Evolutionary conservation across 2,113 vertebrate species (phyloP).

Genomic region (Microtus richardsoni): DNA sequence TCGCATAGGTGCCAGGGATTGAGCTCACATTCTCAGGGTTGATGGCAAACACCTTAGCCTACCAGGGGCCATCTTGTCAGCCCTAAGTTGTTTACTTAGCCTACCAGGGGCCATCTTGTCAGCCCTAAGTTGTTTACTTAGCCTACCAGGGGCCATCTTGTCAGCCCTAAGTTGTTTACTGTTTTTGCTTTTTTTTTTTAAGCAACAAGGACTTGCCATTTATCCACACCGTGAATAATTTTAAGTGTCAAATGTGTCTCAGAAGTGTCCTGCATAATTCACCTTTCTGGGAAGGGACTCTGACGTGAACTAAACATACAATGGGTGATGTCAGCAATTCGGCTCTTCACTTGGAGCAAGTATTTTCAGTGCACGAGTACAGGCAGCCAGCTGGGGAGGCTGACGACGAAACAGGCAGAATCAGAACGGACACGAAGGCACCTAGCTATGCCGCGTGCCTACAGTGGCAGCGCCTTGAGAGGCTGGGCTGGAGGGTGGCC

Average conservation of each 20-base stretch:
- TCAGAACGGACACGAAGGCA: neutral
- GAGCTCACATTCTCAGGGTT: neutral
- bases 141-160: too few species aligned
- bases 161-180: neutral
- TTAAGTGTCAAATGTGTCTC: neutral
- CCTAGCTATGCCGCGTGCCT: neutral
- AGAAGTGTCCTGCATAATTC: neutral
- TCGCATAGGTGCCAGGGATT: neutral
- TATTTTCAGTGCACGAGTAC: neutral
- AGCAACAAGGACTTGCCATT: neutral
- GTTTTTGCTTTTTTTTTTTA: neutral
- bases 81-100: neutral
- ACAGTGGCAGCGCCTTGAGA: neutral
- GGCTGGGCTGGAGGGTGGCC: neutral
- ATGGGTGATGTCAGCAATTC: accelerated
- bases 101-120: too few species aligned
- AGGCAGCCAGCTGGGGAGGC: neutral
- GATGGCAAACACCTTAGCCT: neutral
- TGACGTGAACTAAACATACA: neutral
- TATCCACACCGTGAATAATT: neutral
- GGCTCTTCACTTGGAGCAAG: neutral
- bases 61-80: too few species aligned
- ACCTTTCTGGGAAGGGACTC: neutral
- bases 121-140: neutral
- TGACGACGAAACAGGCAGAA: neutral